A percentile compares a stretch with the other conserved stretches of the same genome.
phyloP scores from a whole-genome alignment of 2,113 vertebrate species.

The Neolamprologus falcicula region DNA sequence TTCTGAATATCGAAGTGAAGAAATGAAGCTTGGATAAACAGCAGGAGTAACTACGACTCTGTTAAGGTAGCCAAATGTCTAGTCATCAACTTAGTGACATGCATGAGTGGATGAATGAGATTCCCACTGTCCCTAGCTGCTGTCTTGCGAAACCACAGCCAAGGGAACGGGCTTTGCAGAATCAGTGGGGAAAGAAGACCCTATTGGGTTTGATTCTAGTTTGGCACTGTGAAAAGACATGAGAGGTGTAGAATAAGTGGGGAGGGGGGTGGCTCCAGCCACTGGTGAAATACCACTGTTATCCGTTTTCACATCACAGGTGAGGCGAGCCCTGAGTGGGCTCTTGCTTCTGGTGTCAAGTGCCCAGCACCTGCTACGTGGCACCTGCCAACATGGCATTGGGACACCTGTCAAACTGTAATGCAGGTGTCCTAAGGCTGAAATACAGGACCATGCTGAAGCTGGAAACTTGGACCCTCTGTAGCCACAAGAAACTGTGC shows the following conservation, averaged over 20 bases:
- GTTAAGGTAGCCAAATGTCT: not conserved
- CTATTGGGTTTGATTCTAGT: not conserved
- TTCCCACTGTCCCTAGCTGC: not conserved
- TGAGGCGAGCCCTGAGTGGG: not conserved
- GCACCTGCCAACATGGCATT: not conserved
- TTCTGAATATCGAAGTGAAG: not conserved
- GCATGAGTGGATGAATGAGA: not conserved
- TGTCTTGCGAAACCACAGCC: not conserved
- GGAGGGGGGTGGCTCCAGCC: not conserved
- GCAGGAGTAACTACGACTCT: not conserved
- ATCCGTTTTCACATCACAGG: not conserved
- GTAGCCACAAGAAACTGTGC: not conserved
- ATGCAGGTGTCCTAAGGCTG: not conserved
- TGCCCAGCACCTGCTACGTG: rapidly evolving
- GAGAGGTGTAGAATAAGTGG: not conserved
- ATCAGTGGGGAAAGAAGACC: not conserved
- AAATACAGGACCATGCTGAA: rapidly evolving
- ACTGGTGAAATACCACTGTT: not conserved
- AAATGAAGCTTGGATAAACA: not conserved
- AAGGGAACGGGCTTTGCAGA: rapidly evolving
- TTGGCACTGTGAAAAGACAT: not conserved
- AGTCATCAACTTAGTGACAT: not conserved
- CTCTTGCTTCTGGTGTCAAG: not conserved
- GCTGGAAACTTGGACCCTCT: not conserved
- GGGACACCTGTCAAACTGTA: not conserved